phyloP scores from a whole-genome alignment of 1,140 invertebrate genomes.

The Myzus persicae region DNA sequence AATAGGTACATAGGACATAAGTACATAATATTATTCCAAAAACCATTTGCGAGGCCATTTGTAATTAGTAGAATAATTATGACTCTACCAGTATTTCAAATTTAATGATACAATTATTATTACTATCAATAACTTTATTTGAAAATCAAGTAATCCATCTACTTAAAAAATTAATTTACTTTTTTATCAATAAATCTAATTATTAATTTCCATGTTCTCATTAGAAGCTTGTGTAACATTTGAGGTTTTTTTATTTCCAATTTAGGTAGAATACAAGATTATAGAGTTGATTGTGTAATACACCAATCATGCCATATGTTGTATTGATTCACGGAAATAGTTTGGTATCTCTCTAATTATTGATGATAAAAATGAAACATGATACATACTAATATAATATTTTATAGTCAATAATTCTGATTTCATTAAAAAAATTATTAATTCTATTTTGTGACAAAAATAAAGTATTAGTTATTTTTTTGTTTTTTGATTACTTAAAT shows the following conservation, averaged over 20 bases:
- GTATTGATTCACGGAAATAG: background rate
- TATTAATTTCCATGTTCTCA: background rate
- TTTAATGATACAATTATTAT: background rate
- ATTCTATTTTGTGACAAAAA: background rate
- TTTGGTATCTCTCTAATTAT: background rate
- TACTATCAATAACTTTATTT: background rate
- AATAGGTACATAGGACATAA: too few relatives aligned
- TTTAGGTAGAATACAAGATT: background rate
- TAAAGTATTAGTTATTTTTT: background rate
- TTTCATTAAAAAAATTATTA: background rate
- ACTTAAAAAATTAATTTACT: background rate
- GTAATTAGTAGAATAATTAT: background rate
- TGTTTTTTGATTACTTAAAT: background rate
- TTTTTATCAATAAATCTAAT: background rate
- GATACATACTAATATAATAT: background rate
- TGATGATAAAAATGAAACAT: conserved; percentile 6
- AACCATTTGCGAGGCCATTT: too few relatives aligned
- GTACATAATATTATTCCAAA: background rate
- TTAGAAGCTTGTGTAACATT: background rate
- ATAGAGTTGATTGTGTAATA: background rate
- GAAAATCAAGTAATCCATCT: background rate
- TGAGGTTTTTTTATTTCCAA: background rate
- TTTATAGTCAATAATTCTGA: conserved; percentile 17
- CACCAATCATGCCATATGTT: background rate
- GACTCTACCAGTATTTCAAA: background rate